Conservation (phyloP, 2,113 vertebrate species). For the Poecile atricapillus region DNA sequence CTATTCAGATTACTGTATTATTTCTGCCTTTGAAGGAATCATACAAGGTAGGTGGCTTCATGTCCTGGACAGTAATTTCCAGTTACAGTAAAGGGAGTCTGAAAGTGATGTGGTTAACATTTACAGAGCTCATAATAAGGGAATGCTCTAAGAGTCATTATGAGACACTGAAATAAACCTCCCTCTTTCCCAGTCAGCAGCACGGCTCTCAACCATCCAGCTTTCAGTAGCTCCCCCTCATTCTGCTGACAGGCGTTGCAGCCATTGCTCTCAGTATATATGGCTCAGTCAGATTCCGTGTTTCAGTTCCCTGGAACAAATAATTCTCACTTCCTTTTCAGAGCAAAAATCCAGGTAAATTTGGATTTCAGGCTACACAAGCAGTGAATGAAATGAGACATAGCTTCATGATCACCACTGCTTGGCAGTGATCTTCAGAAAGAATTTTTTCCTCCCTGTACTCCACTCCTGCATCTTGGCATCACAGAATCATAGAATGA, state of each 20-base stretch:
- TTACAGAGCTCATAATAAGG: background rate
- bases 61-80: background rate
- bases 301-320: background rate
- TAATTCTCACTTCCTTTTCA: background rate
- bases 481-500: background rate
- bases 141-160: background rate
- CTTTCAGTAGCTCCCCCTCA: background rate
- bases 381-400: background rate
- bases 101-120: background rate
- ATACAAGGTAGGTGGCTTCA: background rate
- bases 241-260: background rate
- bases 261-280: background rate
- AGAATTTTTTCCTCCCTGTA: background rate
- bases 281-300: background rate
- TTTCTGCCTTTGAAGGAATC: background rate
- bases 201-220: background rate
- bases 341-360: background rate
- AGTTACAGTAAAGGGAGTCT: background rate
- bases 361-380: background rate
- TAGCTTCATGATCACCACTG: background rate
- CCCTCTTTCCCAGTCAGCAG: background rate
- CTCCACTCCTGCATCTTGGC: background rate
- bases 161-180: background rate
- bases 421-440: background rate
- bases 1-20: background rate